Conservation (phyloP, 2,113 vertebrate genomes). For the Philantomba maxwellii region DNA sequence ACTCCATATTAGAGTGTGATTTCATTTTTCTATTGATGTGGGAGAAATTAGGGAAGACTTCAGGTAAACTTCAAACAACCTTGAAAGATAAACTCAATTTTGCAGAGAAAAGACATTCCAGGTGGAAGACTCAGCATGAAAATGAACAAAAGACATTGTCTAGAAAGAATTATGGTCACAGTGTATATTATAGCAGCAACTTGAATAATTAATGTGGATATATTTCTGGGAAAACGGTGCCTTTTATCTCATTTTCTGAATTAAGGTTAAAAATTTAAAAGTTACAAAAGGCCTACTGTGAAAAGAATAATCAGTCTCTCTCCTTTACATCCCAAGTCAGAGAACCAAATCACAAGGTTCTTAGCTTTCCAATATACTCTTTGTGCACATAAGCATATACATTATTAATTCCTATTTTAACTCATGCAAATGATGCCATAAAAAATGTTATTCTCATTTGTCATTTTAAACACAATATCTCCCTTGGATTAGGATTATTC, state of each 20-base stretch:
- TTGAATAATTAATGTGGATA: background rate
- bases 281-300: background rate
- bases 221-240: background rate
- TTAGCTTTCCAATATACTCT: background rate
- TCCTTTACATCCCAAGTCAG: background rate
- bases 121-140: background rate
- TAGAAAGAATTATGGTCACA: background rate
- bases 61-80: background rate
- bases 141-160: background rate
- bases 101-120: background rate
- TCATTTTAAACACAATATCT: background rate
- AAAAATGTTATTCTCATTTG: background rate
- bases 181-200: background rate
- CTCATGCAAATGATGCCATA: background rate
- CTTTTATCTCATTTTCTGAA: background rate
- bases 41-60: background rate
- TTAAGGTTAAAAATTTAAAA: background rate
- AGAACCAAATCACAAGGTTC: background rate
- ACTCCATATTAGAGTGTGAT: background rate
- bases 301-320: background rate
- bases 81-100: background rate
- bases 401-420: background rate
- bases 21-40: background rate
- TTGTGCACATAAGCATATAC: background rate
- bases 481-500: background rate